Evolutionary conservation across 2,797 vertebrate genomes (phyloP).

Genomic region (Phrynocephalus forsythii): DNA sequence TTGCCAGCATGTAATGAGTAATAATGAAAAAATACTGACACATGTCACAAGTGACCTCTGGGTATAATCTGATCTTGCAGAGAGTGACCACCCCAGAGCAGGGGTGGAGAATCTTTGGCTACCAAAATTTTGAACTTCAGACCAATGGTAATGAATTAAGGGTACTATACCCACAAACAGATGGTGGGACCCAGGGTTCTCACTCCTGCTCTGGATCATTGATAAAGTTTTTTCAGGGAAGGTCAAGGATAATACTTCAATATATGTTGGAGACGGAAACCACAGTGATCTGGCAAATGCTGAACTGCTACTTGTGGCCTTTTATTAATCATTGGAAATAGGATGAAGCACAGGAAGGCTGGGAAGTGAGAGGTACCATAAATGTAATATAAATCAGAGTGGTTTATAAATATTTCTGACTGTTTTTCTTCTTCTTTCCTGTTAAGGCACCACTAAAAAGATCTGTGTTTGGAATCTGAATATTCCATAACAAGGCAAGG

Average conservation of each 20-base stretch:
- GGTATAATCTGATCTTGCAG: slow-evolving; percentile 45
- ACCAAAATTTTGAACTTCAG: not conserved
- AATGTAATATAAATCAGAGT: not conserved
- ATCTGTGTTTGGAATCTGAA: not conserved
- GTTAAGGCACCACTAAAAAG: not conserved
- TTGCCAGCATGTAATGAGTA: not conserved
- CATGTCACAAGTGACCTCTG: not conserved
- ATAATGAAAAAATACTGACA: not conserved
- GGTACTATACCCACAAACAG: not conserved
- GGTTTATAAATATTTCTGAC: slow-evolving; percentile 20
- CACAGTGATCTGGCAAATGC: slow-evolving; percentile 21
- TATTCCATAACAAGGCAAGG: not conserved
- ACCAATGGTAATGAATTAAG: not conserved
- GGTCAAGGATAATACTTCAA: not conserved
- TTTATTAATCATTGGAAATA: slow-evolving; percentile 36
- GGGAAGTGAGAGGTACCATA: not conserved
- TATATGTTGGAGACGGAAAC: not conserved
- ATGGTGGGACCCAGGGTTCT: not conserved
- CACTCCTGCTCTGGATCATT: not conserved
- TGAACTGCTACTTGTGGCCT: slow-evolving; percentile 71
- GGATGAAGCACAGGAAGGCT: not conserved
- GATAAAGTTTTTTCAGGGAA: not conserved
- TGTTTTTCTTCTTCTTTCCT: not conserved
- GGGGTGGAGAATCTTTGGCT: not conserved
- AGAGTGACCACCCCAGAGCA: slow-evolving; percentile 1